phyloP scores from a whole-genome alignment of 2,797 vertebrate genomes.

The Argyrosomus regius region DNA sequence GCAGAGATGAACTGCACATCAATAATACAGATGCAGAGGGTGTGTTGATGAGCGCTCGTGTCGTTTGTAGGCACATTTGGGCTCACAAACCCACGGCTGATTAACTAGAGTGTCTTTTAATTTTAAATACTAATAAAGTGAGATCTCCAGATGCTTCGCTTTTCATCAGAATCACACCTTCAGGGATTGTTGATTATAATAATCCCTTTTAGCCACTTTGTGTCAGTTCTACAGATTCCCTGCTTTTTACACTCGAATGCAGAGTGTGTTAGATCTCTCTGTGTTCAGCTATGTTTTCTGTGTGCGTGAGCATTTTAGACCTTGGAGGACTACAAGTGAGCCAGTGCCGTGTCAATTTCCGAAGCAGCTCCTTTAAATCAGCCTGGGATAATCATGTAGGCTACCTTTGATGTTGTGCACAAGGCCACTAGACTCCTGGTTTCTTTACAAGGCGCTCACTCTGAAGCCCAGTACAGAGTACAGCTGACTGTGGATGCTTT shows the following conservation, averaged over 20 bases:
- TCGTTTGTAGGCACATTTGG: constrained; percentile 22
- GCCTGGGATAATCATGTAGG: constrained; percentile 18
- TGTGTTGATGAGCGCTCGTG: constrained; percentile 24
- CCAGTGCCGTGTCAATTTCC: constrained; percentile 45
- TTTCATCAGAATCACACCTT: constrained; percentile 25
- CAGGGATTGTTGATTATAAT: not conserved
- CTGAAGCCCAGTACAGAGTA: constrained; percentile 8
- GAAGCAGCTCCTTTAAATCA: constrained; percentile 37
- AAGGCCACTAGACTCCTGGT: constrained; percentile 31
- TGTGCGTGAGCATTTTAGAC: constrained; percentile 29
- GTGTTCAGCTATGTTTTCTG: not conserved
- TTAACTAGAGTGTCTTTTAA: constrained; percentile 29
- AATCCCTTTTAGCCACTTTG: not conserved
- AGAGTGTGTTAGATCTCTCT: constrained; percentile 5
- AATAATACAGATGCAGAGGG: constrained; percentile 54
- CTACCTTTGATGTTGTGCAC: constrained; percentile 37
- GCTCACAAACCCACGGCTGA: constrained; percentile 10
- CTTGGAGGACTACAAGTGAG: constrained; percentile 8
- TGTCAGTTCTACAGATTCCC: not conserved
- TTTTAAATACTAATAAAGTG: constrained; percentile 26
- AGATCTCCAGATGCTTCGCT: constrained; percentile 18
- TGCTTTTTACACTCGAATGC: not conserved
- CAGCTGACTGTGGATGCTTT: constrained; percentile 24
- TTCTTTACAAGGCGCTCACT: constrained; percentile 19
- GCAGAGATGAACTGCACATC: constrained; percentile 34